Evolutionary conservation across 2,888 invertebrate genomes (phyloP), one percentile per base, ranked within the genome.

Genomic region (Drosophila subquinaria): DNA sequence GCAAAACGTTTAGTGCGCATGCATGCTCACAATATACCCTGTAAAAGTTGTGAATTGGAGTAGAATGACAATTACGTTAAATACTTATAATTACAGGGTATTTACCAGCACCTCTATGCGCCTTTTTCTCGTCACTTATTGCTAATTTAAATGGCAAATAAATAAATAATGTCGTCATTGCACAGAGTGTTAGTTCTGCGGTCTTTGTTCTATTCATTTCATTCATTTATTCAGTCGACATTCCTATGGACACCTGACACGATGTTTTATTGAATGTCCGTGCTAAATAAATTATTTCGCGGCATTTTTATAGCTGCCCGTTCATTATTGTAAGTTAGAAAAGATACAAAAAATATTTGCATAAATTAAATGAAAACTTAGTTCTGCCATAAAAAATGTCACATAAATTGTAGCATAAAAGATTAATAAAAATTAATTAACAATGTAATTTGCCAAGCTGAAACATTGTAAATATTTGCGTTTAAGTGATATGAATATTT

Each of bases 101-200:
- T 61, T 23, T 36, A 6, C 2, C 3, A 8, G 64, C 15, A 4
- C 1, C 11, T 4, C 10, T 0, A 23, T 23, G 23, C 5, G 27
- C 0, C 27, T 17, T 35, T 20, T 3, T 6, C 1, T 3, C 9
- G 8, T 15, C 4, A 17, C 35, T 73, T 74, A 68, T 69, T 76
- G 62, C 71, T 70, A 76, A 74, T 85, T 79, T 66, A 71, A 82
- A 80, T 57, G 69, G 53, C 65, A 70, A 72, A 80, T 82, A 80
- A 88, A 88, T 88, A 75, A 88, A 82, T 80, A 79, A 82, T 70
- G 68, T 23, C n/a, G 33, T 38, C 50, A 48, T 38, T 8, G 69
- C 73, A 35, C 40, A 69, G 52, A 76, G 73, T 84, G 85, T 71
- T 71, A 63, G 55, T 52, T 60, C 47, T 74, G 79, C 36, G 74